Conservation (phyloP, 1,140 invertebrate genomes). For the Berghia stephanieae region DNA sequence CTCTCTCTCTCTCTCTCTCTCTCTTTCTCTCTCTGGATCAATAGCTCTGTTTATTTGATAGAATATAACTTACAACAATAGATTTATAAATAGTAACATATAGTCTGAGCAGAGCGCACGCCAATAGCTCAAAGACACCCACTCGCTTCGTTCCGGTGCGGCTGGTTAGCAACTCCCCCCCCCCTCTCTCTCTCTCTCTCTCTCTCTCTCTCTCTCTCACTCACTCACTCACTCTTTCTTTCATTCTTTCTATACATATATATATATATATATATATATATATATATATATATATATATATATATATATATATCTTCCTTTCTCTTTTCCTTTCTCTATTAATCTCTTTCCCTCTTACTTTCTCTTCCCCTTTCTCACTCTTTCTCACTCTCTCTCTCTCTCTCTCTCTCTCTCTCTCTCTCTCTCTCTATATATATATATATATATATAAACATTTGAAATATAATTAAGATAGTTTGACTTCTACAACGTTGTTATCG, state of each 20-base stretch:
- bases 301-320: background rate
- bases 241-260: background rate
- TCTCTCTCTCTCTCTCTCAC: slow-evolving; percentile 14
- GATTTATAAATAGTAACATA: too few relatives aligned
- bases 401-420: slow-evolving; percentile 13
- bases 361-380: background rate
- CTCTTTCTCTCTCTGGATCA: too few relatives aligned
- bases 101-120: background rate
- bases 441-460: too few relatives aligned
- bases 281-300: slow-evolving; percentile 1
- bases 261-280: slow-evolving; percentile 7
- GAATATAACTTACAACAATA: too few relatives aligned
- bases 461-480: too few relatives aligned
- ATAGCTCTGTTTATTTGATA: too few relatives aligned
- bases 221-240: background rate
- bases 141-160: too few relatives aligned
- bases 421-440: slow-evolving; percentile 11
- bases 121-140: too few relatives aligned
- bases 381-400: slow-evolving; percentile 10
- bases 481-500: too few relatives aligned
- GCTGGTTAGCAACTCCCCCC: too few relatives aligned
- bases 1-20: too few relatives aligned
- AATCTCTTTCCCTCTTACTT: background rate
- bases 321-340: background rate
- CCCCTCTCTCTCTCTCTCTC: too few relatives aligned